phyloP scores from a whole-genome alignment of 2,113 vertebrate species.

The Alosa alosa region DNA sequence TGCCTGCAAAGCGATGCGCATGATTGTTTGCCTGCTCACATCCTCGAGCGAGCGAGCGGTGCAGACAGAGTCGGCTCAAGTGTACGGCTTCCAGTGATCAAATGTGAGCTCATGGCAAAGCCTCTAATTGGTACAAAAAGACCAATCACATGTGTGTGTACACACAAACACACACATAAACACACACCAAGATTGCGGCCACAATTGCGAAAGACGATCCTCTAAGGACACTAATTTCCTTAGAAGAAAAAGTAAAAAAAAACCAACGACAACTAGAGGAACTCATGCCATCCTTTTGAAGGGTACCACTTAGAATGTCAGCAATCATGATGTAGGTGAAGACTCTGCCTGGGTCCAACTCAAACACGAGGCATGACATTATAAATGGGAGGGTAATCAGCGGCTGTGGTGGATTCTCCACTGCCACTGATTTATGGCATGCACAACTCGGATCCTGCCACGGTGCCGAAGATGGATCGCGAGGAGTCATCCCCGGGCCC shows the following conservation, averaged over 20 bases:
- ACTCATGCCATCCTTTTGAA: slow-evolving; percentile 1
- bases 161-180: background rate
- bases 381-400: background rate
- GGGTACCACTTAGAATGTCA: slow-evolving; percentile 14
- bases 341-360: background rate
- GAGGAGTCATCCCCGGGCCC: background rate
- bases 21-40: slow-evolving; percentile 36
- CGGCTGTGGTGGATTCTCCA: background rate
- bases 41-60: background rate
- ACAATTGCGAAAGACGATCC: slow-evolving; percentile 4
- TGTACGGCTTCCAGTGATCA: background rate
- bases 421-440: background rate
- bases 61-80: background rate
- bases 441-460: background rate
- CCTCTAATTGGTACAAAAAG: background rate
- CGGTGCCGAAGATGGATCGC: background rate
- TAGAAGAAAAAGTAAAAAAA: background rate
- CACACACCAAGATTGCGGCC: background rate
- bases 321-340: slow-evolving; percentile 1
- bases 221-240: background rate
- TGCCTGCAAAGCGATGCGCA: background rate
- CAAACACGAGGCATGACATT: background rate
- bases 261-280: background rate
- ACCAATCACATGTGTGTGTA: background rate
- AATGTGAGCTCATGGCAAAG: slow-evolving; percentile 11